Conservation (phyloP, 2,113 vertebrate species). For the Otis tarda region DNA sequence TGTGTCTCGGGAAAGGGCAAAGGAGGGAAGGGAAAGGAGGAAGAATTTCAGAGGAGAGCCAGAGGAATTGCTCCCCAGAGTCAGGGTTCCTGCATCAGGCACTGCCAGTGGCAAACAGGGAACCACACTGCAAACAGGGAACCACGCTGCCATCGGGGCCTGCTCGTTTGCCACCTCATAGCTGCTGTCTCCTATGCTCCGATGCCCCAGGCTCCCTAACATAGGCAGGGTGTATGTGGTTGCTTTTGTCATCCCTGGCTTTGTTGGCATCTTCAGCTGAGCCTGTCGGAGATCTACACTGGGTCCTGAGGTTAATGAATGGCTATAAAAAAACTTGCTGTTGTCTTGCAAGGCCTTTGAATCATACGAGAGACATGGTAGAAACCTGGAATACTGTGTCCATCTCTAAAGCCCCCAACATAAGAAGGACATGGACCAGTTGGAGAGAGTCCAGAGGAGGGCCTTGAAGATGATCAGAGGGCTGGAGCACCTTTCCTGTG, state of each 20-base stretch:
- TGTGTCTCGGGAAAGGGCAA: background rate
- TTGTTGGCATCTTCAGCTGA: background rate
- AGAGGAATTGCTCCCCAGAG: background rate
- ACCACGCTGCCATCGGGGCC: fast-evolving
- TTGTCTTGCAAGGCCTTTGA: background rate
- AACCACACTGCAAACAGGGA: background rate
- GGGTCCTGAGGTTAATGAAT: background rate
- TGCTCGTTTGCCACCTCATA: background rate
- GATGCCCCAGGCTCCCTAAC: background rate
- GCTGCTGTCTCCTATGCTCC: background rate
- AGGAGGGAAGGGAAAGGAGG: background rate
- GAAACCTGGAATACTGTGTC: background rate
- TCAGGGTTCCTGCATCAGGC: background rate
- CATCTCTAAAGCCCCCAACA: too few relatives aligned
- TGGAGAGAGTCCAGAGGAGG: too few relatives aligned
- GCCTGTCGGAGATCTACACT: background rate
- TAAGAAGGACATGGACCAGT: too few relatives aligned
- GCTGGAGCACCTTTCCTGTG: too few relatives aligned
- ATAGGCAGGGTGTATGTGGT: background rate
- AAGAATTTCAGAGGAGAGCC: background rate
- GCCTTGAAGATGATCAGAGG: too few relatives aligned
- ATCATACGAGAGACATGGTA: background rate
- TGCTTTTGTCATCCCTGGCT: background rate
- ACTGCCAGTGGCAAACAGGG: fast-evolving
- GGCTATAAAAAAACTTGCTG: background rate